phyloP scores from a whole-genome alignment of 2,888 invertebrate genomes.

The Sarcophaga rosellei region DNA sequence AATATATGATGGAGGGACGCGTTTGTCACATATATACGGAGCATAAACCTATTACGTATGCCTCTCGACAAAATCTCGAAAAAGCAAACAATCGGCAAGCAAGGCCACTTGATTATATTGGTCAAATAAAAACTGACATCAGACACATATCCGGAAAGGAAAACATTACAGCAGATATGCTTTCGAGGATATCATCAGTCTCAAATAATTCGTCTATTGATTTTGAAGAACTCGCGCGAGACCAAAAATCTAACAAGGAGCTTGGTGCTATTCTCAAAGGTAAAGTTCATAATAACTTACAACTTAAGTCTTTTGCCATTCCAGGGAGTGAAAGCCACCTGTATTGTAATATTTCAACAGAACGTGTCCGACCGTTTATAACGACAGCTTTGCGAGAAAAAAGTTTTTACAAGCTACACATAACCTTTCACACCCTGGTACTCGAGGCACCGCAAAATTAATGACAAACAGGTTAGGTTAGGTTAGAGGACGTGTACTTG shows the following conservation, averaged over 20 bases:
- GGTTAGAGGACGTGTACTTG: no score
- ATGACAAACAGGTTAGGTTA: no score
- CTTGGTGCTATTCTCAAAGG: no score
- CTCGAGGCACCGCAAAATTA: no score
- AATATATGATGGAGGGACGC: conserved; percentile 7
- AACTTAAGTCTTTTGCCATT: conserved; percentile 21
- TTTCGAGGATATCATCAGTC: neutral
- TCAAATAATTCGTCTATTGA: neutral
- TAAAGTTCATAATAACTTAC: conserved; percentile 1
- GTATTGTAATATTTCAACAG: conserved; percentile 17
- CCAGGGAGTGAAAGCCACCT: conserved; percentile 12
- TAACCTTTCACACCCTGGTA: no score
- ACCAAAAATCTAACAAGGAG: neutral
- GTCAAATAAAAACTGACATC: conserved; percentile 36
- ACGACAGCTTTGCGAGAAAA: no score
- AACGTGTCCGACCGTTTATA: neutral
- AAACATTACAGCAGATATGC: conserved; percentile 28
- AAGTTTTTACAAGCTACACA: conserved; percentile 13
- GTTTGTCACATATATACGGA: conserved; percentile 42
- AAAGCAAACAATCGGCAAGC: conserved; percentile 22
- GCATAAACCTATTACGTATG: conserved; percentile 19
- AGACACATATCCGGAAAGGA: conserved; percentile 10
- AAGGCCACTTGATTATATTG: conserved; percentile 22
- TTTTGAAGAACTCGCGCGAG: neutral
- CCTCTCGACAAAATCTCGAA: neutral